Evolutionary conservation across 2,113 vertebrate species (phyloP), one percentile per base, ranked within the genome.

Genomic region (Coptodon bakossiorum): DNA sequence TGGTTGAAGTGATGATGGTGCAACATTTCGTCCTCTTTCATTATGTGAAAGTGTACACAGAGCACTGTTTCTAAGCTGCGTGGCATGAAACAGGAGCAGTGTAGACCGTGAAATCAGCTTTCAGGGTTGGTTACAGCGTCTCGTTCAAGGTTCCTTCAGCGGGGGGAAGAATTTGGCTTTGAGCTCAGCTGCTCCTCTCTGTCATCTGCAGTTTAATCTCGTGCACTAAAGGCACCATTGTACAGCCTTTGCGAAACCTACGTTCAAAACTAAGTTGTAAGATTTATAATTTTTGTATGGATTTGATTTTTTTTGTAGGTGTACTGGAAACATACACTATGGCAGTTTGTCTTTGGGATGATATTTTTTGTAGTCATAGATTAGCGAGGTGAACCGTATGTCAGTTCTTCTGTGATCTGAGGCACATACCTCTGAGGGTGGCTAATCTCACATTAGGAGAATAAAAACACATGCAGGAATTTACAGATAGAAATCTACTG

Each of bases 321-420:
- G 68, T 84, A 78, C 57, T 59, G 6, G 29, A 89, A 86, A 50
- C 14, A 8, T 80, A 36, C 38, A 54, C 19, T 52, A 84, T 76
- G 27, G 27, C 16, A 14, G 38, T 68, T 73, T 90, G 80, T 86
- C 45, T 83, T 86, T 82, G 45, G 50, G 86, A 85, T 80, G 24
- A 84, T 13, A 43, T 82, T 90, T 52, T 90, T 80, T 83, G 38
- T 88, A 68, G 45, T 90, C 24, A 61, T 81, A 84, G 45, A 80
- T 82, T 31, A 83, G 79, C 17, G 85, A 73, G 31, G 10, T 76
- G 38, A 87, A 53, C 9, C 4, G n/a, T 56, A 31, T 38, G 19
- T 56, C 50, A 48, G 6, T 45, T 57, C 16, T 34, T 81, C 29
- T 34, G 50, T 59, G 38, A n/a, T 43, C 78, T 61, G 27, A 82